Conservation (phyloP, 2,113 vertebrate species). For the Prolemur simus region DNA sequence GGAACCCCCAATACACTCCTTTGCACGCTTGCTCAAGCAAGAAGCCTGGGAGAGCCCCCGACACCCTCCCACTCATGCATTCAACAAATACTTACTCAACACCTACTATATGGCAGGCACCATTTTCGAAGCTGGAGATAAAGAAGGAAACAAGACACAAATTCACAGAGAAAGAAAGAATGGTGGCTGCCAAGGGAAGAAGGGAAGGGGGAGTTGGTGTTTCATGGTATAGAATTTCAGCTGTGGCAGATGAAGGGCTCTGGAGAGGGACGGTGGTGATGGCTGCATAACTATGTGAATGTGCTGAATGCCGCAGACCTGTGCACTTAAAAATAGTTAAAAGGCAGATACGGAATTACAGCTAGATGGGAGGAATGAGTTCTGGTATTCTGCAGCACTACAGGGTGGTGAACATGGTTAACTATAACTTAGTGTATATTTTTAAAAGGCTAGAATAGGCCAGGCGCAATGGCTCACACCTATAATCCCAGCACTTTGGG, state of each 20-base stretch:
- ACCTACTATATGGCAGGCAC: not conserved
- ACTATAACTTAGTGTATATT: not conserved
- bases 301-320: not conserved
- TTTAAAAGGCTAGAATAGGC: not conserved
- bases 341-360: not conserved
- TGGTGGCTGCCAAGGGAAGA: accelerated
- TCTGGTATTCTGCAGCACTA: not conserved
- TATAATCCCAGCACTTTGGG: too few relatives aligned
- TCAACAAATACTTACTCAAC: not conserved
- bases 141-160: not conserved
- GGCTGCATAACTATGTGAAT: accelerated
- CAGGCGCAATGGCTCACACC: too few relatives aligned
- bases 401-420: not conserved
- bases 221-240: not conserved
- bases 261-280: not conserved
- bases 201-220: too few relatives aligned
- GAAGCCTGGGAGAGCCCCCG: too few relatives aligned
- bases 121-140: not conserved
- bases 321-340: not conserved
- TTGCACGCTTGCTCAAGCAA: not conserved
- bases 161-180: not conserved
- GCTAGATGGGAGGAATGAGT: not conserved
- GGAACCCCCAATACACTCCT: accelerated
- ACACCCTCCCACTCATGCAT: not conserved
- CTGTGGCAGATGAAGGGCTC: not conserved